Conservation (phyloP, 2,888 invertebrate genomes). For the Apamea epomidion region DNA sequence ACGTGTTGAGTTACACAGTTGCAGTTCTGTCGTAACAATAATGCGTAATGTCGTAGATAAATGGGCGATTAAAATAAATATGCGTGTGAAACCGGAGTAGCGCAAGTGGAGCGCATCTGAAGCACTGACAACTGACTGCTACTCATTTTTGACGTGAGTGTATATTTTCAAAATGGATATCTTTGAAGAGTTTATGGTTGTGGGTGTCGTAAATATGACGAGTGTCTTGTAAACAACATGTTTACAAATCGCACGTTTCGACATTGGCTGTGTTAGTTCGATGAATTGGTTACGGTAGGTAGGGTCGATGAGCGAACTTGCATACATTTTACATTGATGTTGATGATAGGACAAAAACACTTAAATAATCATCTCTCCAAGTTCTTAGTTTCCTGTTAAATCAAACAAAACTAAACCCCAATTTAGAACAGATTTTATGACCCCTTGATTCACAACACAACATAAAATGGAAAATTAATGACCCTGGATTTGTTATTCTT, state of each 20-base stretch:
- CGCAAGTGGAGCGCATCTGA: conserved; percentile 73
- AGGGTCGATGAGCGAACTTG: neutral
- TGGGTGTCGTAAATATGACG: conserved; percentile 9
- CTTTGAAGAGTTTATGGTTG: conserved; percentile 32
- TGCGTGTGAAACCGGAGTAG: conserved; percentile 69
- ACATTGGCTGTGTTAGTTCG: conserved; percentile 1
- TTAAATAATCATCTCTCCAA: neutral
- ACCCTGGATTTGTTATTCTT: conserved; percentile 35
- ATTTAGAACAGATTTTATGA: conserved; percentile 18
- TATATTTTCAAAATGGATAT: conserved; percentile 50
- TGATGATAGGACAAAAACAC: neutral
- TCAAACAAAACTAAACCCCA: neutral
- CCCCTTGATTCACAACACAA: conserved; percentile 31
- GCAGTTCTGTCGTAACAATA: conserved; percentile 71
- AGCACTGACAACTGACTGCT: conserved; percentile 57
- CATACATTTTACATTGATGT: neutral
- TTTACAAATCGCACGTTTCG: conserved; percentile 20
- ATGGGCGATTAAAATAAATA: conserved; percentile 73
- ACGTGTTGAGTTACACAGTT: conserved; percentile 67
- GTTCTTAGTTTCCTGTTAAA: neutral
- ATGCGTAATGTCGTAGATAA: conserved; percentile 77
- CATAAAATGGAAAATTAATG: conserved; percentile 46
- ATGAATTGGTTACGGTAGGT: neutral
- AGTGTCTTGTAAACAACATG: conserved; percentile 28
- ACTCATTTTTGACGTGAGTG: conserved; percentile 50